A percentile compares a stretch with the other conserved stretches of the same genome.
phyloP scores from a whole-genome alignment of 2,797 vertebrate species.

The Cygnus olor region DNA sequence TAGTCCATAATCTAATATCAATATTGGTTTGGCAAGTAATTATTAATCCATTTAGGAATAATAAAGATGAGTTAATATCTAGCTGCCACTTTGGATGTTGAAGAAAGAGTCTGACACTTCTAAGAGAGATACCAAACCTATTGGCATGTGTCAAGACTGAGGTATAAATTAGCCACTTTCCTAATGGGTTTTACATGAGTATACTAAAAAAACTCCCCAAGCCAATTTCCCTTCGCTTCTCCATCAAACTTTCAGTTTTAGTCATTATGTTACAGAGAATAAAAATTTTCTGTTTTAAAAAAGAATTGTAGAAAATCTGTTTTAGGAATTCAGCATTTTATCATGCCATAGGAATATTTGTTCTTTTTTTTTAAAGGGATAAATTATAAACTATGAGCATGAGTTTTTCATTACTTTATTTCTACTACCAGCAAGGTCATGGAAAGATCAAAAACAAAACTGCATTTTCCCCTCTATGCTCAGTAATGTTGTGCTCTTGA shows the following conservation, averaged over 20 bases:
- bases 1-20: neutral
- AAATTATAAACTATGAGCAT: neutral
- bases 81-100: neutral
- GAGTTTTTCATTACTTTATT: too few species aligned
- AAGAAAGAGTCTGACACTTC: neutral
- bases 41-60: neutral
- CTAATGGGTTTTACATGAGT: neutral
- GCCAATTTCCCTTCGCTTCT: neutral
- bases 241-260: neutral
- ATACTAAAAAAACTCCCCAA: neutral
- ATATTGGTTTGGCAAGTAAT: neutral
- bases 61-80: neutral
- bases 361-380: neutral
- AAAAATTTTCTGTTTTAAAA: neutral
- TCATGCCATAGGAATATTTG: neutral
- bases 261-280: neutral
- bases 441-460: neutral
- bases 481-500: neutral
- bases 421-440: neutral
- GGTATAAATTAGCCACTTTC: neutral
- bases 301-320: neutral
- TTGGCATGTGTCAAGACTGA: neutral
- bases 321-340: neutral
- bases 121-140: neutral
- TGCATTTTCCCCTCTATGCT: neutral